phyloP scores from a whole-genome alignment of 2,797 vertebrate species.

The Amblyraja radiata region DNA sequence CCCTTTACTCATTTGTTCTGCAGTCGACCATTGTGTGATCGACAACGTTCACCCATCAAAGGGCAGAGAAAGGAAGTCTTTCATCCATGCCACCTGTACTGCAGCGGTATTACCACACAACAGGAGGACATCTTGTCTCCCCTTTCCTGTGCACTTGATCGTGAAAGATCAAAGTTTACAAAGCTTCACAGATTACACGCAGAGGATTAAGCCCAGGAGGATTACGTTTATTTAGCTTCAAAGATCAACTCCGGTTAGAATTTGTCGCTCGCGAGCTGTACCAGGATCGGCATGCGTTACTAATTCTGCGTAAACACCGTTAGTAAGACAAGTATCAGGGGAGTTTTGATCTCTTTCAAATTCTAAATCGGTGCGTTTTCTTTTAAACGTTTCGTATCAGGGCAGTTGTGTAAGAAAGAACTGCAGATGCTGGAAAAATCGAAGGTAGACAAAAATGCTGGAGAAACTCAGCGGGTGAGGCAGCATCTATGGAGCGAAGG shows the following conservation, averaged over 20 bases:
- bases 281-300: background rate
- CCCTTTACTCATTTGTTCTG: background rate
- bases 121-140: background rate
- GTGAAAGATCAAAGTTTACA: background rate
- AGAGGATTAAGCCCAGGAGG: background rate
- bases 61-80: background rate
- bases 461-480: no score
- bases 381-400: no score
- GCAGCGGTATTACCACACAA: background rate
- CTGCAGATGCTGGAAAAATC: no score
- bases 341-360: background rate
- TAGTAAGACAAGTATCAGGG: background rate
- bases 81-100: background rate
- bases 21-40: background rate
- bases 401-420: background rate
- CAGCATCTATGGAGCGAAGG: no score
- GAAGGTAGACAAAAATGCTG: no score
- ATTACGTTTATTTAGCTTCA: background rate
- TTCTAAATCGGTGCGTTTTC: background rate
- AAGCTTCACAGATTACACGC: background rate
- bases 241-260: background rate
- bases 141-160: background rate
- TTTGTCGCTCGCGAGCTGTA: background rate
- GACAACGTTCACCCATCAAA: background rate
- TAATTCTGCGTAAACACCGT: background rate